These are phyloP conservation scores for Dryadula phaetusa DNA, from an alignment of 2,888 invertebrate species.

Conservation along the genomic window DNA sequence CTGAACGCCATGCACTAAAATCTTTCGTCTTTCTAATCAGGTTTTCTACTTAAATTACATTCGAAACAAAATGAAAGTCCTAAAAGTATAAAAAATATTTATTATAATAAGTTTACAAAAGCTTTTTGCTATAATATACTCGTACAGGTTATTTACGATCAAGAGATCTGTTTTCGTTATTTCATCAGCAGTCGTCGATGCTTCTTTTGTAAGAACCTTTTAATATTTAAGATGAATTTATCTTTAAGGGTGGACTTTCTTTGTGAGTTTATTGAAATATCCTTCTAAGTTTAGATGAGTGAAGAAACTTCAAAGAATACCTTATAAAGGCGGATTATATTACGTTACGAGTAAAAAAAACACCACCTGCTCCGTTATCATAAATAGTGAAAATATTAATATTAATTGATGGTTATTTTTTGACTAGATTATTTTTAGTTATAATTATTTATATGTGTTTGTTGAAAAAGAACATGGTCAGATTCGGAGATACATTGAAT, in stretches of 20 bases:
- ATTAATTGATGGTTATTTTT: slow-evolving; percentile 16
- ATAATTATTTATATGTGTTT: no score
- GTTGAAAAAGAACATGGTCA: no score
- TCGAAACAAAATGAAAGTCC: neutral
- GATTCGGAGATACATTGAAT: no score
- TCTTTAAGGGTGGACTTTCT: slow-evolving; percentile 56
- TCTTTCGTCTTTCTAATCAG: neutral
- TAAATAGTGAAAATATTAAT: neutral
- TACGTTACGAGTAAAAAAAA: slow-evolving; percentile 9
- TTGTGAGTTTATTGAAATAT: slow-evolving; percentile 55
- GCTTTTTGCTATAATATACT: slow-evolving; percentile 34
- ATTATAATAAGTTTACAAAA: slow-evolving; percentile 22
- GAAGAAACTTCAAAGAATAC: slow-evolving; percentile 38
- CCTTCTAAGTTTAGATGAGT: slow-evolving; percentile 34
- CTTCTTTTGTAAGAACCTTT: slow-evolving; percentile 55
- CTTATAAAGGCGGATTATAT: slow-evolving; percentile 24
- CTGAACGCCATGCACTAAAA: neutral
- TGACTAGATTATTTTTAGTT: no score
- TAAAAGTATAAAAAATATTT: neutral
- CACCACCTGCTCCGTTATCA: slow-evolving; percentile 6
- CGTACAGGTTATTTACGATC: slow-evolving; percentile 43
- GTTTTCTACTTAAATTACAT: slow-evolving; percentile 2
- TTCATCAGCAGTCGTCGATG: slow-evolving; percentile 52
- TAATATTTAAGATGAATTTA: slow-evolving; percentile 63
- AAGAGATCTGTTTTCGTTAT: slow-evolving; percentile 53